phyloP scores from a whole-genome alignment of 2,888 invertebrate species.

The Clivina fossor region DNA sequence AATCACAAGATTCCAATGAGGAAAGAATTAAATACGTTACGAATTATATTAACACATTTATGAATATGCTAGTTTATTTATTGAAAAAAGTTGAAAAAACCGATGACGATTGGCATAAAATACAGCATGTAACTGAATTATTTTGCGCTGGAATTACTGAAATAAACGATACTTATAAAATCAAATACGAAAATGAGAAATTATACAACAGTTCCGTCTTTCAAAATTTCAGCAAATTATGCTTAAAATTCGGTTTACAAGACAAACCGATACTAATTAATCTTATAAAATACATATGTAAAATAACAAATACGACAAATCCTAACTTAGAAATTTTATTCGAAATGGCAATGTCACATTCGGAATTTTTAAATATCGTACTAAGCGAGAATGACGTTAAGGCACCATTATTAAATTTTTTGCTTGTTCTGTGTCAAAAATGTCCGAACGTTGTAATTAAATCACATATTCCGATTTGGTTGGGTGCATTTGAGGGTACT shows the following conservation, averaged over 20 bases:
- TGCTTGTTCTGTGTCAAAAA: conserved; percentile 64
- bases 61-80: conserved; percentile 57
- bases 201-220: conserved; percentile 26
- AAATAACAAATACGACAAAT: conserved; percentile 57
- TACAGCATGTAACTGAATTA: conserved; percentile 38
- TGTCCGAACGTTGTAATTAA: conserved; percentile 66
- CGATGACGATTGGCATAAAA: conserved; percentile 40
- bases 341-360: conserved; percentile 76
- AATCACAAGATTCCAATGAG: conserved; percentile 45
- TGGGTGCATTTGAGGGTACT: conserved; percentile 78
- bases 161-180: conserved; percentile 20
- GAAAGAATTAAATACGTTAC: conserved; percentile 54
- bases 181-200: conserved; percentile 30
- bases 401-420: conserved; percentile 65
- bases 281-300: conserved; percentile 59
- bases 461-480: conserved; percentile 72
- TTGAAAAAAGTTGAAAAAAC: conserved; percentile 52
- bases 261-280: conserved; percentile 46
- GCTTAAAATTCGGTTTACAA: conserved; percentile 65
- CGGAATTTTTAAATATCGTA: conserved; percentile 73
- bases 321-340: conserved; percentile 61
- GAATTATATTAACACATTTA: conserved; percentile 59
- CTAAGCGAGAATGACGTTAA: conserved; percentile 58
- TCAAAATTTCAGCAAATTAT: conserved; percentile 59
- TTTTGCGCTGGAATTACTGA: conserved; percentile 40